phyloP scores from a whole-genome alignment of 2,888 invertebrate genomes.

The Lasioglossum pauxillum region DNA sequence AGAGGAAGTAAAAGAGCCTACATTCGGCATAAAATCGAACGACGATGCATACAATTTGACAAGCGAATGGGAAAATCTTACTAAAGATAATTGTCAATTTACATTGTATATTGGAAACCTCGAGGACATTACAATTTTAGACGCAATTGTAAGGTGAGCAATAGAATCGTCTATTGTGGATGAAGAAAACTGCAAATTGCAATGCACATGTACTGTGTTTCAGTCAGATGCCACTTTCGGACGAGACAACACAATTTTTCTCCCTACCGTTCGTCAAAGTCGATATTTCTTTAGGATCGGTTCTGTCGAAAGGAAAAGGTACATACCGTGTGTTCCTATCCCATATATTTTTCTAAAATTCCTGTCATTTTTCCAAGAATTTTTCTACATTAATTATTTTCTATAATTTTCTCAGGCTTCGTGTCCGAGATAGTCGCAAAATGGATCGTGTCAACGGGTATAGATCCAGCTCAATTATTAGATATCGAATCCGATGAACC shows the following conservation, averaged over 20 bases:
- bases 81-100: constrained; percentile 95
- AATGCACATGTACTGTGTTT: constrained; percentile 42
- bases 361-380: no score
- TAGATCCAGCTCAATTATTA: constrained; percentile 87
- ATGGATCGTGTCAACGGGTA: constrained; percentile 92
- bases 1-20: constrained; percentile 81
- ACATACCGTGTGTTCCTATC: constrained; percentile 5
- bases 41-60: constrained; percentile 85
- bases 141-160: constrained; percentile 87
- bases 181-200: background rate
- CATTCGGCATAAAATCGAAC: constrained; percentile 77
- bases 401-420: constrained; percentile 87
- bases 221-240: constrained; percentile 75
- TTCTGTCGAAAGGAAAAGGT: constrained; percentile 84
- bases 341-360: background rate
- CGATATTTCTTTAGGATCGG: constrained; percentile 81
- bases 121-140: constrained; percentile 93
- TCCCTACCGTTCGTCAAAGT: constrained; percentile 77
- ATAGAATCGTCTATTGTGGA: background rate
- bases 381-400: background rate
- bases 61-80: constrained; percentile 91
- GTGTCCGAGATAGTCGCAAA: constrained; percentile 95
- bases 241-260: constrained; percentile 77
- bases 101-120: constrained; percentile 94
- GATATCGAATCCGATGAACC: constrained; percentile 80